Evolutionary conservation across 2,113 vertebrate species (phyloP), one percentile per base, ranked within the genome.

Genomic region (Prinia subflava): DNA sequence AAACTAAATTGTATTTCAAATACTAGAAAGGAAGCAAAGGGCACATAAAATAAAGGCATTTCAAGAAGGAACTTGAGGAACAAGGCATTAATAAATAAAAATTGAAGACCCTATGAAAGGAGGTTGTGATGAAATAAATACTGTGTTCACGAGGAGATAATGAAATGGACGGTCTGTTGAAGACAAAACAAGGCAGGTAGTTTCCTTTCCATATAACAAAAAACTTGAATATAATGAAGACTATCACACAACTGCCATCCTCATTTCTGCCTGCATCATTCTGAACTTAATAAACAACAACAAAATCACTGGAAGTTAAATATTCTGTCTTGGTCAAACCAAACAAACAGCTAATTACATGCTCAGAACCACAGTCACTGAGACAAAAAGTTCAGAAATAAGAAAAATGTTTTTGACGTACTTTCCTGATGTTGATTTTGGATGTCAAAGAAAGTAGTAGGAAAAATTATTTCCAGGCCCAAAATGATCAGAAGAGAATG

Each of bases 371-470:
- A 65, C 49, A 62, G 47, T 23, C 37, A 60, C 7, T 11, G 46
- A 27, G 12, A 75, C 28, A 75, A 53, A 91, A 81, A 71, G 52
- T 9, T 35, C 57, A 82, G 42, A 83, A 94, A 44, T 7, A 78
- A 60, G 15, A 30, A 91, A 75, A 68, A 75, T 35, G 8, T 5
- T 75, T 93, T 59, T 91, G 57, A 52, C 70, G 65, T 76, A 60
- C 74, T 90, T 94, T 68, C 31, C 44, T 57, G 14, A 30, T 94
- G 57, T 35, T 96, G 64, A 78, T 81, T 95, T 86, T 89, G 83
- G 64, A 59, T 74, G 78, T 63, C 33, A 81, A 63, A 90, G 16
- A 68, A 79, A 90, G 35, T 6, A 65, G 11, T 4, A 74, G 20
- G 25, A 71, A 57, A 76, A 93, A 87, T n/a, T 68, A 86, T n/a